These are phyloP conservation scores for Abrostola tripartita DNA, from an alignment of 2,888 invertebrate species.

Conservation along the genomic window DNA sequence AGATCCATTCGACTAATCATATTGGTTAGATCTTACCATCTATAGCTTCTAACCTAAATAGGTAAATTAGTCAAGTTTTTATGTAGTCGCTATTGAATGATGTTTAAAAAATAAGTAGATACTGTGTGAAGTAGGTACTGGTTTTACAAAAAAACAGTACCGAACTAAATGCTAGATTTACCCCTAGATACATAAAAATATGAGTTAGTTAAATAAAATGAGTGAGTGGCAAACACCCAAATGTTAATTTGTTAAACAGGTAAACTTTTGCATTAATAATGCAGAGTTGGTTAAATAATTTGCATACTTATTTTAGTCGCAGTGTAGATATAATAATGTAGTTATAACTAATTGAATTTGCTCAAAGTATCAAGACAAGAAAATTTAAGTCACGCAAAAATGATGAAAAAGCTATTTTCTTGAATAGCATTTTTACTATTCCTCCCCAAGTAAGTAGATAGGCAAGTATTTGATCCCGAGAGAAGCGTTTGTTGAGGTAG, in stretches of 20 bases:
- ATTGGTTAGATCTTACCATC: slow-evolving; percentile 30
- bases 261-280: neutral
- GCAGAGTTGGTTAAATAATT: neutral
- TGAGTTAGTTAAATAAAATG: neutral
- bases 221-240: neutral
- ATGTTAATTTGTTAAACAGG: neutral
- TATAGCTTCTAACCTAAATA: slow-evolving; percentile 22
- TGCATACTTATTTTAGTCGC: no score
- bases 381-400: no score
- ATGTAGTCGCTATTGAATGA: no score
- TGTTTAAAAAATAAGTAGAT: no score
- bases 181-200: neutral
- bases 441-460: slow-evolving; percentile 13
- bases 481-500: slow-evolving; percentile 22
- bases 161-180: neutral
- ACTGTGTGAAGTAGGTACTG: no score
- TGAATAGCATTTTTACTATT: slow-evolving; percentile 19
- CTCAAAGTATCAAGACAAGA: no score
- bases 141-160: neutral
- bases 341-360: no score
- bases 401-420: neutral
- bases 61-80: no score
- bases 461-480: slow-evolving; percentile 29
- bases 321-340: no score
- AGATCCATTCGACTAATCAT: slow-evolving; percentile 33